Base-by-base conservation (phyloP, 2,797 vertebrate species). In the Lindbergichthys nudifrons region DNA sequence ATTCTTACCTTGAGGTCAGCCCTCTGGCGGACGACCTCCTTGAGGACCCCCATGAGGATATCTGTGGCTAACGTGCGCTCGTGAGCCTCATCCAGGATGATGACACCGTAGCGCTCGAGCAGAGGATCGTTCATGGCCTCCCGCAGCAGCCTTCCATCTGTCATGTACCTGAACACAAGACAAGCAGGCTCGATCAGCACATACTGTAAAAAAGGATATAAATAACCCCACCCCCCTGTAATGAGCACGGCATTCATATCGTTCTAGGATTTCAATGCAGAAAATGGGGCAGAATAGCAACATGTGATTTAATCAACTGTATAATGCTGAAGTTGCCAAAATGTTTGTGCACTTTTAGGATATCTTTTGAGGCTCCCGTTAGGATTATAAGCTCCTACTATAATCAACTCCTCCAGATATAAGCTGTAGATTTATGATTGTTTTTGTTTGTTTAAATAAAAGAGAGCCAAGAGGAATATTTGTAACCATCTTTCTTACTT, bases 61-160 rank as follows among this genome's bases (percentile, higher is more conserved):
- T 98, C 98, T 0, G 97, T 99, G 65, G 98, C 97, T 84, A 99
- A 90, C 11, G 97, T 99, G 84, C 97, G 96, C 84, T 99, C 97
- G 68, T 99, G 98, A 63, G 97, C 97, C 89, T 98, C 97, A 52
- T 99, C 98, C 92, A 99, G 95, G 88, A 99, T 98, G 88, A 99
- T 96, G 72, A 99, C 98, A 53, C 97, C 97, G 0, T 98, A 98
- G 54, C 97, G 96, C 77, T 99, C 98, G 62, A 99, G 93, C 71
- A 99, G 93, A n/a, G 97, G 97, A 88, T 99, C 97, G 1, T 98
- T 98, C 97, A 99, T 99, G n/a, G 97, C 97, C 89, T 99, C 97
- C 51, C 97, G 96, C 72, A 99, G 96, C 81, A 99, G 82, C 97
- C 98, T 99, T 64, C 98, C 98, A 70, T 99, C 97, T 80, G 97